Conservation (phyloP, 2,797 vertebrate species). For the Eutrigla gurnardus region DNA sequence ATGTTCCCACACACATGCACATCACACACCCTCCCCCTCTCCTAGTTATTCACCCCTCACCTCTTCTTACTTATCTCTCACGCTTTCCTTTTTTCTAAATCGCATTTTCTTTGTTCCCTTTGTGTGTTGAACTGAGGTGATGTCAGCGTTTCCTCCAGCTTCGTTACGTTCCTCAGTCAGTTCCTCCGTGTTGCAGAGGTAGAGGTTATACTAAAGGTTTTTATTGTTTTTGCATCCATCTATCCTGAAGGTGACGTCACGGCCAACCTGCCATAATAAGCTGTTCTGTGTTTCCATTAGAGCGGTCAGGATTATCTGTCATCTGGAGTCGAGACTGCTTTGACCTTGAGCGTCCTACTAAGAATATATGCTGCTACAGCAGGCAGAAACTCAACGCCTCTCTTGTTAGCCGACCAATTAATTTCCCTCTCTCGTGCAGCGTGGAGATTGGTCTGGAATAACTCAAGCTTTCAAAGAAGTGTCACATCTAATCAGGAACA, state of each 20-base stretch:
- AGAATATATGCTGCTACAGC: slow-evolving; percentile 20
- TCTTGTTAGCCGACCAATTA: slow-evolving; percentile 19
- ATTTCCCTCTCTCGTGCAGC: slow-evolving; percentile 34
- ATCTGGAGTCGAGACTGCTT: slow-evolving; percentile 36
- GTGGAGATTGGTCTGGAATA: slow-evolving; percentile 35
- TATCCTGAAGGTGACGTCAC: neutral
- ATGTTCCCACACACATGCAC: slow-evolving; percentile 21
- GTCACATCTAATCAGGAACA: slow-evolving; percentile 40
- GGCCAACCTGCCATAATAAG: neutral
- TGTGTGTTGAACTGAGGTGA: slow-evolving; percentile 26
- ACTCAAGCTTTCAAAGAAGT: slow-evolving; percentile 43
- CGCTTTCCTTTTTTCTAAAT: neutral
- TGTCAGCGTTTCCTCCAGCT: slow-evolving; percentile 40
- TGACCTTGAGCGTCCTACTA: slow-evolving; percentile 60
- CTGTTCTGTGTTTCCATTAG: slow-evolving; percentile 32
- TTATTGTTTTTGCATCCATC: neutral
- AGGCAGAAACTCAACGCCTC: neutral
- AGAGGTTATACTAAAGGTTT: neutral
- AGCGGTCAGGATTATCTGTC: slow-evolving; percentile 51
- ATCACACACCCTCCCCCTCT: neutral
- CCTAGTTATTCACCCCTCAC: slow-evolving; percentile 1
- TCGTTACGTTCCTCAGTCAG: slow-evolving; percentile 7
- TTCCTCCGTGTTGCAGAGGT: slow-evolving; percentile 1
- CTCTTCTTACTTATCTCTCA: neutral
- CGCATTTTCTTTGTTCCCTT: slow-evolving; percentile 28